Evolutionary conservation across 2,797 vertebrate species (phyloP), one percentile per base, ranked within the genome.

Genomic region (Schizopygopsis malacanthus): DNA sequence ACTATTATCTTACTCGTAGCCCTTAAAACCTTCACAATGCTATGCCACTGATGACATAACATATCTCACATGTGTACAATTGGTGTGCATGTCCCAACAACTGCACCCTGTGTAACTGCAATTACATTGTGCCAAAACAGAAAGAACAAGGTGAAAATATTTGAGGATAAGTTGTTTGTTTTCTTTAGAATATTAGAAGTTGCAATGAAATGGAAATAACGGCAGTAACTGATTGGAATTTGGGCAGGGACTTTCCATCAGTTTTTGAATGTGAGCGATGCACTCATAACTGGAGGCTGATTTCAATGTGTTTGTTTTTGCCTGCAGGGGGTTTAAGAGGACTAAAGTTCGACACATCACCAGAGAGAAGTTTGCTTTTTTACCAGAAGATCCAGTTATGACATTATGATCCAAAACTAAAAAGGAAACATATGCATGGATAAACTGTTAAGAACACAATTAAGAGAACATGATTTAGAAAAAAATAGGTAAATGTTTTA

Each of bases 11-110:
- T 61, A 7, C 28, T 67, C 20, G 7, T 1, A 79, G 39, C 65
- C 28, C 56, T 78, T 45, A 71, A 67, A 47, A 43, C 47, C 56
- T 39, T 59, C 47, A 82, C 73, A 81, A 82, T 61, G 25, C 71
- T 71, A 82, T 61, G 25, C 71, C 65, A 83, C 79, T 79, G 82
- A 77, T 79, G 61, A 77, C 73, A 69, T 82, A 70, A 87, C 54
- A 82, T 63, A 82, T 50, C 82, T 82, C 75, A 88, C 47, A 75
- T 56, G 16, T 78, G 85, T 69, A 86, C 47, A 70, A 81, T 56
- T 84, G 80, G 25, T 73, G 33, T 59, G 78, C 87, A 82, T 69
- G 85, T 85, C 85, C 39, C 37, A 81, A 84, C 83, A 73, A 69
- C 70, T 84, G 50, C 43, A 67, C 65, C 33, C 4, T 20, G 65